A percentile compares a stretch with the other conserved stretches of the same genome.
Evolutionary conservation across 2,888 invertebrate genomes (phyloP).

Genomic region (Lutraria lutraria): DNA sequence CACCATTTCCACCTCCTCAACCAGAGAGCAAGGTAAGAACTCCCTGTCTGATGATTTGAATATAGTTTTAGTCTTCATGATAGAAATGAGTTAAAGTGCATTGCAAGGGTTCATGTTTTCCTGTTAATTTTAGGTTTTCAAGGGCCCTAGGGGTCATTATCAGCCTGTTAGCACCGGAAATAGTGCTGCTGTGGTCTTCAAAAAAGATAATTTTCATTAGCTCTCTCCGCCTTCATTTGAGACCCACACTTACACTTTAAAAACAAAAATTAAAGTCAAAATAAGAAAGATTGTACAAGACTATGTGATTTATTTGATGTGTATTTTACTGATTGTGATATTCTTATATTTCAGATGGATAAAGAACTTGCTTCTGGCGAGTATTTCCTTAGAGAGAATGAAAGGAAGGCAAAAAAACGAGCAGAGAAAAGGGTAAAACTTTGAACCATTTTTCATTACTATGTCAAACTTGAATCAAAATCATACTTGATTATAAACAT

Average conservation of each 20-base stretch:
- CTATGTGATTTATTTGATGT: no score
- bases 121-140: no score
- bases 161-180: no score
- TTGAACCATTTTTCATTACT: background rate
- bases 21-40: conserved; percentile 93
- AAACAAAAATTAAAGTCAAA: no score
- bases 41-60: background rate
- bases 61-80: background rate
- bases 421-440: conserved; percentile 90
- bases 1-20: conserved; percentile 98
- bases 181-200: no score
- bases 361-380: conserved; percentile 97
- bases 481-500: background rate
- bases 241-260: no score
- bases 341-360: conserved; percentile 89
- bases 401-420: conserved; percentile 90
- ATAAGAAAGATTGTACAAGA: no score
- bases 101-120: no score
- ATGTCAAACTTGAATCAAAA: background rate
- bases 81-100: no score
- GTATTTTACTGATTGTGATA: background rate
- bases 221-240: no score
- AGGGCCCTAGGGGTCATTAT: no score
- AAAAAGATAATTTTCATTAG: no score
- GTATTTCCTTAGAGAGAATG: conserved; percentile 94